Evolutionary conservation across 2,113 vertebrate genomes (phyloP).

Genomic region (Microcebus murinus): DNA sequence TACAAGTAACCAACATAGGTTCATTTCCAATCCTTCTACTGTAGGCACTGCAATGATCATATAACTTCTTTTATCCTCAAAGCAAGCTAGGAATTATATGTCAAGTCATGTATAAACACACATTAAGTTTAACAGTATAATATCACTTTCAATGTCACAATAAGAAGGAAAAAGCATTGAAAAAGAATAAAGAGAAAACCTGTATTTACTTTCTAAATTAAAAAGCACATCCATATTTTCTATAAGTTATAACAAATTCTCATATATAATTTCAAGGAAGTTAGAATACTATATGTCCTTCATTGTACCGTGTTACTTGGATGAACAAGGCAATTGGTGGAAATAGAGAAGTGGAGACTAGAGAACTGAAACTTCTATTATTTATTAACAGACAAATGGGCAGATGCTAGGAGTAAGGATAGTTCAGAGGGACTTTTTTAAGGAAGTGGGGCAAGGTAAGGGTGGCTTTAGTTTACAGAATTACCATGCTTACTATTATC

Average conservation of each 20-base stretch:
- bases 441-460: background rate
- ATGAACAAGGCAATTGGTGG: background rate
- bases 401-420: background rate
- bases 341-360: background rate
- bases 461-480: background rate
- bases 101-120: background rate
- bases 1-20: background rate
- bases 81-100: background rate
- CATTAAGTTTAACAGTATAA: background rate
- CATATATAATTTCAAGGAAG: background rate
- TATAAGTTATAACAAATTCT: background rate
- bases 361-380: background rate
- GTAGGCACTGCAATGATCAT: background rate
- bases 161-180: background rate
- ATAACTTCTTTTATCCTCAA: background rate
- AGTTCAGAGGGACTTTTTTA: background rate
- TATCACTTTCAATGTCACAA: background rate
- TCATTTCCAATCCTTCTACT: background rate
- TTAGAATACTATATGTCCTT: background rate
- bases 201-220: background rate
- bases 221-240: background rate
- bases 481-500: background rate
- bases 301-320: background rate
- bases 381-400: background rate
- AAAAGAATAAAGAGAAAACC: background rate